These are phyloP conservation scores for Gallinago stenura DNA, from an alignment of 2,797 vertebrate genomes.

Conservation along the genomic window DNA sequence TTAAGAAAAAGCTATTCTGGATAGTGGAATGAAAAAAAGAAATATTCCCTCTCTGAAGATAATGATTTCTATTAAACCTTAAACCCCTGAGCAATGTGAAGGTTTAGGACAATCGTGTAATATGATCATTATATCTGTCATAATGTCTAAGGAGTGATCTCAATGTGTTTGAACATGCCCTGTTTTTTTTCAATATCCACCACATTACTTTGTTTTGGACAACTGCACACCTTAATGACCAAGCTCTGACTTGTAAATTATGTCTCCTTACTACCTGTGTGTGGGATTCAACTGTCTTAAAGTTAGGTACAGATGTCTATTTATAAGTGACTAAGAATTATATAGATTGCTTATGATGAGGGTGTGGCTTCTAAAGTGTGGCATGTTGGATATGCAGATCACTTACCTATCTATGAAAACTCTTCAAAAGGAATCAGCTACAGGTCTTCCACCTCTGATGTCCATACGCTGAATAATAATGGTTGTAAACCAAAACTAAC, in stretches of 20 bases:
- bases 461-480: background rate
- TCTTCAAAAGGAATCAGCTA: background rate
- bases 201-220: background rate
- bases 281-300: background rate
- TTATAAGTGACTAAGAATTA: background rate
- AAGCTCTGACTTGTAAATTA: background rate
- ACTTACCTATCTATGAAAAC: fast-evolving
- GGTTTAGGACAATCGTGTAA: background rate
- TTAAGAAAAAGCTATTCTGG: constrained; percentile 29
- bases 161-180: background rate
- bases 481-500: background rate
- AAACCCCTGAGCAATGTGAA: constrained; percentile 9
- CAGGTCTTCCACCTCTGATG: background rate
- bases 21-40: constrained; percentile 26
- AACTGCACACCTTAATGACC: background rate
- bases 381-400: background rate
- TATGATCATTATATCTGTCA: background rate
- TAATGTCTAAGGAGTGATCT: background rate
- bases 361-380: background rate
- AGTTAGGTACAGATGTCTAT: background rate
- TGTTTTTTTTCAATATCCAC: background rate
- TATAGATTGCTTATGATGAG: background rate
- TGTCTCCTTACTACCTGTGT: background rate
- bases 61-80: constrained; percentile 23
- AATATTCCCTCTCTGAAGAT: background rate